Evolutionary conservation across 2,888 invertebrate species (phyloP).

Genomic region (Plusia festucae): DNA sequence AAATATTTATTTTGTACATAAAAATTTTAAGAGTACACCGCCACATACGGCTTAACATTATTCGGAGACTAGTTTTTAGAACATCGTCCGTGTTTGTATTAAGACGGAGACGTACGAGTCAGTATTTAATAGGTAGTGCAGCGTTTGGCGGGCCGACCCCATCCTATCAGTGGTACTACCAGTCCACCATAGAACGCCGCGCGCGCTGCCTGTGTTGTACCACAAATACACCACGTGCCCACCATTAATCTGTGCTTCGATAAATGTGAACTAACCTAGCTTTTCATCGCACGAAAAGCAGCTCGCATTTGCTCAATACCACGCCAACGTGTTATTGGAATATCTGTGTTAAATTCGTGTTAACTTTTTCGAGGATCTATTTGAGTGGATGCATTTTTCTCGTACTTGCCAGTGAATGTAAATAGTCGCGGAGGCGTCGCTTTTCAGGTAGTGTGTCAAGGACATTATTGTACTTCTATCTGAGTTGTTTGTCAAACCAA

Average conservation of each 20-base stretch:
- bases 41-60: neutral
- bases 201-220: conserved; percentile 71
- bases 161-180: conserved; percentile 74
- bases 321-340: conserved; percentile 20
- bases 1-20: too few species aligned
- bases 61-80: conserved; percentile 53
- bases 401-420: conserved; percentile 49
- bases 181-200: conserved; percentile 82
- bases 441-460: conserved; percentile 65
- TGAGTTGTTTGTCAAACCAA: conserved; percentile 18
- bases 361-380: conserved; percentile 30
- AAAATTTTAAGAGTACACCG: neutral
- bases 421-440: conserved; percentile 46
- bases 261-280: conserved; percentile 46
- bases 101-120: conserved; percentile 64
- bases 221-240: conserved; percentile 37
- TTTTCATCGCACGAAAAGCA: conserved; percentile 43
- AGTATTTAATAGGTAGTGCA: conserved; percentile 68
- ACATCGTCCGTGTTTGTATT: conserved; percentile 42
- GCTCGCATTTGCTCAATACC: conserved; percentile 33
- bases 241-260: conserved; percentile 42
- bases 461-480: conserved; percentile 39
- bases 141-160: conserved; percentile 82
- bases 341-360: conserved; percentile 45
- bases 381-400: conserved; percentile 48